phyloP scores from a whole-genome alignment of 1,140 invertebrate genomes.

The Dysdera silvatica region DNA sequence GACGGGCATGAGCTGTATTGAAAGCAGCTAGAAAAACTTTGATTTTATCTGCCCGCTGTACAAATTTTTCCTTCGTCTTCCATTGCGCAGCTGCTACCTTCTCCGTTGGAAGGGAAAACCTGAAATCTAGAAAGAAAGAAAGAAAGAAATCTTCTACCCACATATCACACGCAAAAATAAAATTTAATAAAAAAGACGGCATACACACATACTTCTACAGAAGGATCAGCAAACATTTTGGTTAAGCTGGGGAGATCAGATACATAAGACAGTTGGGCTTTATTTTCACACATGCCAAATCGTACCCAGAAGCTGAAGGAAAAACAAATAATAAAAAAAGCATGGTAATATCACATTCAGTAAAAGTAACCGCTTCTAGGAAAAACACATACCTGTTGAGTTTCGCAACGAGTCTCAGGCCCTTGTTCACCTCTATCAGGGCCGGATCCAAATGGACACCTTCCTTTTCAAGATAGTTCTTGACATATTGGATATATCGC shows the following conservation, averaged over 20 bases:
- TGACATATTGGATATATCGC: not conserved
- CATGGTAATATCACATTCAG: not conserved
- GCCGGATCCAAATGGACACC: not conserved
- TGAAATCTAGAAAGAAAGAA: too few species aligned
- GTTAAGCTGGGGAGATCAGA: not conserved
- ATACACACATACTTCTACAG: slow-evolving; percentile 1
- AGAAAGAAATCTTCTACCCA: too few species aligned
- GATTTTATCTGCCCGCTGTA: too few species aligned
- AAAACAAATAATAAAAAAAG: not conserved
- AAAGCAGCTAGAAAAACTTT: too few species aligned
- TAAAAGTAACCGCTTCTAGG: too few species aligned
- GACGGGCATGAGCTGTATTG: too few species aligned
- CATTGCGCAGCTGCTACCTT: too few species aligned
- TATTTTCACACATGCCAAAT: not conserved
- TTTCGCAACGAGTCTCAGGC: slow-evolving; percentile 8
- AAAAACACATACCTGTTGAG: not conserved
- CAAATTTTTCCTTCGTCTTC: too few species aligned
- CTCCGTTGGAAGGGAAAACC: too few species aligned
- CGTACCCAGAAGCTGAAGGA: too few species aligned
- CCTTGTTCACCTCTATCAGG: not conserved
- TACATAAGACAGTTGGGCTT: not conserved
- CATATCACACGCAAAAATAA: too few species aligned
- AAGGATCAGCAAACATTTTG: not conserved
- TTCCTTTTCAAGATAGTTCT: not conserved
- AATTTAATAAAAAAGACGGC: too few species aligned